Evolutionary conservation across 2,113 vertebrate species (phyloP).

Genomic region (Centropristis striata): DNA sequence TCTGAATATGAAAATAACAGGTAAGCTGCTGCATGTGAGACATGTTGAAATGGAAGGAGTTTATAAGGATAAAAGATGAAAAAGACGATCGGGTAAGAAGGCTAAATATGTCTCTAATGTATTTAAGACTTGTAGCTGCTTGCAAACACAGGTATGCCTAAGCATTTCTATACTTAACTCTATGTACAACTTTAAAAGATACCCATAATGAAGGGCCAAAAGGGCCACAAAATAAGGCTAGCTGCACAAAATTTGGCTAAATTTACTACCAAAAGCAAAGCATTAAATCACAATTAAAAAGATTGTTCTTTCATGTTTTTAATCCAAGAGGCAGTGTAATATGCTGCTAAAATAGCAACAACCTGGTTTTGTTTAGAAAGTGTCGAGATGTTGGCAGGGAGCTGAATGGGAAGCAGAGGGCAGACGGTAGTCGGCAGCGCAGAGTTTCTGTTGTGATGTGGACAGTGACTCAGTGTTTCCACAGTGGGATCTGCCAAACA

Average conservation of each 20-base stretch:
- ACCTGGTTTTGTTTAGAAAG: slow-evolving; percentile 5
- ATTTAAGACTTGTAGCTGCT: background rate
- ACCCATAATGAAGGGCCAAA: background rate
- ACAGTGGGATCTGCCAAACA: slow-evolving; percentile 59
- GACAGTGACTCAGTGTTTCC: slow-evolving; percentile 76
- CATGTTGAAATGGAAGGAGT: background rate
- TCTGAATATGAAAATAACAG: slow-evolving; percentile 17
- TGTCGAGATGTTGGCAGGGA: background rate
- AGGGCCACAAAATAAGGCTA: background rate
- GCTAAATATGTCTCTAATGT: background rate
- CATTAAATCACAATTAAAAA: too few relatives aligned
- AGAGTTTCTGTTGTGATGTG: slow-evolving; percentile 54
- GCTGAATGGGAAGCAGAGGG: slow-evolving; percentile 9
- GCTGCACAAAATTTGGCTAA: background rate
- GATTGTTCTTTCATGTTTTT: background rate
- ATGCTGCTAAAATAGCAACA: background rate
- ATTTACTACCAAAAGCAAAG: background rate
- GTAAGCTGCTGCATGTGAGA: background rate
- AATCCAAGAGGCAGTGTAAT: background rate
- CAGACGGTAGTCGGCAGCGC: slow-evolving; percentile 21
- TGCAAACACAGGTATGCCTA: too few relatives aligned
- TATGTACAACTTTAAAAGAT: background rate
- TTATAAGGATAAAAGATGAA: background rate
- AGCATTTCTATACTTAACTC: background rate
- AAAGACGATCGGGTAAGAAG: background rate